A percentile compares a stretch with the other conserved stretches of the same genome.
Conservation (phyloP, 2,797 vertebrate species). For the Squalus acanthias region DNA sequence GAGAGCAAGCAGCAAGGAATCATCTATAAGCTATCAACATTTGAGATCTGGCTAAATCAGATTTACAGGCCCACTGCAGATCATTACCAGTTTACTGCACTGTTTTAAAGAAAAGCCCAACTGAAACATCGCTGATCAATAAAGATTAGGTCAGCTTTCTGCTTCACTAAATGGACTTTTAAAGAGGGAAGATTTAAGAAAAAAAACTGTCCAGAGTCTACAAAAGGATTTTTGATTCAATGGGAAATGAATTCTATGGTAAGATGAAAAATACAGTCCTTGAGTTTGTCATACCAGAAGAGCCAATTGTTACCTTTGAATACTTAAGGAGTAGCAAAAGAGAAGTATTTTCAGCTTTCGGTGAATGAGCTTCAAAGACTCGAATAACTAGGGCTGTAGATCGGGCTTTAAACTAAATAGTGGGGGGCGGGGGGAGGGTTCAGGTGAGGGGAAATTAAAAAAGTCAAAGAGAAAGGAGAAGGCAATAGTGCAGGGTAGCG, state of each 20-base stretch:
- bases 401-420: no score
- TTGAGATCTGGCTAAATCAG: neutral
- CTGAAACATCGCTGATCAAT: neutral
- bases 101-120: slow-evolving; percentile 11
- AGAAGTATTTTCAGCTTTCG: neutral
- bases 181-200: neutral
- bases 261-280: neutral
- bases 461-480: no score
- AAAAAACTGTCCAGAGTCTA: neutral
- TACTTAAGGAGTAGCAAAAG: neutral
- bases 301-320: neutral
- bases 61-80: neutral
- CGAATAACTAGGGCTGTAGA: no score
- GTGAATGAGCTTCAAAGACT: neutral
- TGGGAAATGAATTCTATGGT: neutral
- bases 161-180: neutral
- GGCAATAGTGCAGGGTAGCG: no score
- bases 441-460: no score
- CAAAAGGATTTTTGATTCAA: neutral
- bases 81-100: slow-evolving; percentile 14
- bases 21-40: neutral
- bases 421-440: no score
- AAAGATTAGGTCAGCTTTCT: slow-evolving; percentile 5
- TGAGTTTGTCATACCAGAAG: neutral
- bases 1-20: slow-evolving; percentile 16